Evolutionary conservation across 2,113 vertebrate species (phyloP).

Genomic region (Elachura formosa): DNA sequence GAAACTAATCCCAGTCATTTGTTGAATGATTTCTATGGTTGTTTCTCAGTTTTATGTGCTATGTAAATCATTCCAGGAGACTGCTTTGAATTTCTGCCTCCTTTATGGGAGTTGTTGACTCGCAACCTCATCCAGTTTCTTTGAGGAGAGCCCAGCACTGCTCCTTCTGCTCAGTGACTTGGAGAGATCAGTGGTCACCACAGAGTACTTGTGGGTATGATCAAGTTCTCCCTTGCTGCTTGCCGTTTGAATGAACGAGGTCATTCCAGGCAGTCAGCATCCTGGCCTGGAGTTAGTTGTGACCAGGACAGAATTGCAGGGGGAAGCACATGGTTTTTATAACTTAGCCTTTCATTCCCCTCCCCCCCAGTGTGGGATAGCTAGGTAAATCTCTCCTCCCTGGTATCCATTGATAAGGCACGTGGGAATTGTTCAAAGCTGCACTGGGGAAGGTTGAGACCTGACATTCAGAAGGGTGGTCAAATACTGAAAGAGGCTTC

Average conservation of each 20-base stretch:
- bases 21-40: conserved; percentile 18
- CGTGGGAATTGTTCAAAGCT: background rate
- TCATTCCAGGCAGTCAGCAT: rapidly evolving
- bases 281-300: background rate
- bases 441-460: background rate
- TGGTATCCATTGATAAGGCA: background rate
- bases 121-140: background rate
- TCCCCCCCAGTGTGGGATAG: background rate
- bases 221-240: background rate
- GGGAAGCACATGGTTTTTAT: background rate
- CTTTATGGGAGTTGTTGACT: conserved; percentile 37
- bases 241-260: background rate
- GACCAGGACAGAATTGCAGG: background rate
- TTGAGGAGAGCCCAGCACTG: background rate
- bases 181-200: background rate
- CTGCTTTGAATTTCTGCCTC: conserved; percentile 46
- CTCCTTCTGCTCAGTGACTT: background rate
- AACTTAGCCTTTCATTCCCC: background rate
- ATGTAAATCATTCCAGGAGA: conserved; percentile 32
- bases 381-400: background rate
- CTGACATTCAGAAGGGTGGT: background rate
- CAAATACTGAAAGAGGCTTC: background rate
- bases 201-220: background rate
- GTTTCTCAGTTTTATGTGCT: conserved; percentile 35
- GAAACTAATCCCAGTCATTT: conserved; percentile 51